Evolutionary conservation across 2,797 vertebrate genomes (phyloP).

Genomic region (Pangasius macronema): DNA sequence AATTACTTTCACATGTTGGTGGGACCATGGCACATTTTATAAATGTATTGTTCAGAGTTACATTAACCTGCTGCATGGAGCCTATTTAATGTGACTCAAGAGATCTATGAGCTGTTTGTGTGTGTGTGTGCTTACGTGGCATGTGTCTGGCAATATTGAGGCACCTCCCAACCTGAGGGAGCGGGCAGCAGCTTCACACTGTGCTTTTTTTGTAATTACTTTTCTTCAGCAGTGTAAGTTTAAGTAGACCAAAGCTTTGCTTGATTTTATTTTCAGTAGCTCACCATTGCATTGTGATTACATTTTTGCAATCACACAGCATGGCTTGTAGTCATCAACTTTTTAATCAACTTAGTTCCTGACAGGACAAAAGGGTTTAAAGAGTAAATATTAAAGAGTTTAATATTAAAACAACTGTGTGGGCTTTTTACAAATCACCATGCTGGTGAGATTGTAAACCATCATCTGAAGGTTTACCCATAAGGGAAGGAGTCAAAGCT

Average conservation of each 20-base stretch:
- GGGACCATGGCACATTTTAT: too few relatives aligned
- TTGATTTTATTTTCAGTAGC: constrained; percentile 46
- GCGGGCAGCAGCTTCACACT: constrained; percentile 33
- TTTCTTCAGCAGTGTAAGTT: constrained; percentile 49
- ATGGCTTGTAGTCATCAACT: constrained; percentile 48
- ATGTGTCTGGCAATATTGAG: constrained; percentile 30
- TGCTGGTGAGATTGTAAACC: too few relatives aligned
- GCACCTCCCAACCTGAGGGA: constrained; percentile 37
- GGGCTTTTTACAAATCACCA: too few relatives aligned
- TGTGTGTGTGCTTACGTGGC: too few relatives aligned
- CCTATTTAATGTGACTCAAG: too few relatives aligned
- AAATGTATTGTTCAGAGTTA: too few relatives aligned
- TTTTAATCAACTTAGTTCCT: too few relatives aligned
- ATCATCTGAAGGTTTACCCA: neutral
- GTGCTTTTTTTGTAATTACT: constrained; percentile 53
- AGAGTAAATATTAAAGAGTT: too few relatives aligned
- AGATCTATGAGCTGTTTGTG: too few relatives aligned
- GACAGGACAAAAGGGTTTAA: neutral
- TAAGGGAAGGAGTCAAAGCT: neutral
- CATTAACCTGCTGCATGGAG: too few relatives aligned
- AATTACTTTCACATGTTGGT: too few relatives aligned
- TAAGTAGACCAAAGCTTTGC: constrained; percentile 46
- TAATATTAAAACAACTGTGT: too few relatives aligned
- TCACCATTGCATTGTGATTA: constrained; percentile 43
- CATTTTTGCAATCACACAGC: constrained; percentile 4